These are phyloP conservation scores for Cephus pulcher DNA, from an alignment of 2,888 invertebrate species.

Conservation along the genomic window DNA sequence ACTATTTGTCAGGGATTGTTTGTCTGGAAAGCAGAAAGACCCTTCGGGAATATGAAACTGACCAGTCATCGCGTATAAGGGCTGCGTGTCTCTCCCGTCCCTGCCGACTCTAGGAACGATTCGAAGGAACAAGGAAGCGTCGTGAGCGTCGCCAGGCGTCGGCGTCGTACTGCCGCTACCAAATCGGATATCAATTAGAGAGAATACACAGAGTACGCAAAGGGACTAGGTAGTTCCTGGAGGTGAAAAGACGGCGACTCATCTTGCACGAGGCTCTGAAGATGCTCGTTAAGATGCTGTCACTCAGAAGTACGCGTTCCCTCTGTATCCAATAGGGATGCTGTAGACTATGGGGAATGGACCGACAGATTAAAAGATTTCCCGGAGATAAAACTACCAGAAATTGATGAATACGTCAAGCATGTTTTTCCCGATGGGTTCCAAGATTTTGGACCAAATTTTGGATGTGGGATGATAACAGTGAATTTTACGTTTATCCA, in stretches of 20 bases:
- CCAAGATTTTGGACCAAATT: conserved; percentile 13
- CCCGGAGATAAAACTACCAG: conserved; percentile 39
- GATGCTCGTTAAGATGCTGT: conserved; percentile 65
- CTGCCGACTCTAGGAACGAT: neutral
- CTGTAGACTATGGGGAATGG: conserved; percentile 1
- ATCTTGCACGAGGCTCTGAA: conserved; percentile 38
- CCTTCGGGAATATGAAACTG: conserved; percentile 13
- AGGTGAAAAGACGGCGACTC: conserved; percentile 29
- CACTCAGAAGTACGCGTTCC: conserved; percentile 44
- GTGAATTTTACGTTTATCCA: neutral
- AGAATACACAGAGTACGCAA: neutral
- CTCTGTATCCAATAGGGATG: neutral
- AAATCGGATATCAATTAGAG: conserved; percentile 19
- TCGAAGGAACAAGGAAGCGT: neutral
- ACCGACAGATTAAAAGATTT: conserved; percentile 49
- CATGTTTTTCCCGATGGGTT: conserved; percentile 12
- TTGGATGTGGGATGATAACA: conserved; percentile 2
- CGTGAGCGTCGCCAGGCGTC: neutral
- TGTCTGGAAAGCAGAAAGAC: conserved; percentile 24
- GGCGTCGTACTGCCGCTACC: neutral
- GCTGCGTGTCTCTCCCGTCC: conserved; percentile 7
- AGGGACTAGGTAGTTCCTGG: conserved; percentile 28
- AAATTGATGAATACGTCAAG: conserved; percentile 44
- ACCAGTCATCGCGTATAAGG: conserved; percentile 45
- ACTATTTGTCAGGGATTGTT: conserved; percentile 47